phyloP scores from a whole-genome alignment of 2,113 vertebrate species.

The Sphyrna mokarran region DNA sequence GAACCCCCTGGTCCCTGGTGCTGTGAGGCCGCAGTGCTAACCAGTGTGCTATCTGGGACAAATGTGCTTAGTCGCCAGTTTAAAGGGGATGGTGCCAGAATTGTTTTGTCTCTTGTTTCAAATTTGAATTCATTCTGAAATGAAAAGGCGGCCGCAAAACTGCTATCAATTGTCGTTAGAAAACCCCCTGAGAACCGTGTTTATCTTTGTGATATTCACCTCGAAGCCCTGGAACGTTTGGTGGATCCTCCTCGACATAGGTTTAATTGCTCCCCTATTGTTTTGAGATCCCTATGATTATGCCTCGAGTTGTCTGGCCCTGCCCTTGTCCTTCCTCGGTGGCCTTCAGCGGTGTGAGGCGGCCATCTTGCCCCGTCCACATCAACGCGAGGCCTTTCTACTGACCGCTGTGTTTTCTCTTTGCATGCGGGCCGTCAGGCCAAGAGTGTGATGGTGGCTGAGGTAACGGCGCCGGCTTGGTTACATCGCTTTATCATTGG shows the following conservation, averaged over 20 bases:
- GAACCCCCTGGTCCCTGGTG: no score
- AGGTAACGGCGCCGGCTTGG: conserved; percentile 66
- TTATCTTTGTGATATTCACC: neutral
- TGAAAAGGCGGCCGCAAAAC: no score
- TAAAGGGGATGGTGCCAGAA: no score
- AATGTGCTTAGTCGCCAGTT: no score
- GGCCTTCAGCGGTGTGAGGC: neutral
- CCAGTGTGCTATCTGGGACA: no score
- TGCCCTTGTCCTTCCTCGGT: no score
- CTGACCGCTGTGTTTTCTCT: neutral
- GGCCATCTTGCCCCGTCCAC: neutral
- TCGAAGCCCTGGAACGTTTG: neutral
- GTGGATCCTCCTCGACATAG: neutral
- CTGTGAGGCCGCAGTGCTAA: no score
- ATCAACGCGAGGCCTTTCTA: neutral
- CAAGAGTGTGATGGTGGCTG: conserved; percentile 62
- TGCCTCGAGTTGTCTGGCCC: neutral
- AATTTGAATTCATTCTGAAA: no score
- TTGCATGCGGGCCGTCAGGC: conserved; percentile 46
- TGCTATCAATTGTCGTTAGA: no score
- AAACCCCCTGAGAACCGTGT: no score
- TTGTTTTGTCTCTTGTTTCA: no score
- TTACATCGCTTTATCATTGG: conserved; percentile 74
- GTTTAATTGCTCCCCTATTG: neutral
- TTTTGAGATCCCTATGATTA: neutral